These are phyloP conservation scores for Bothrops jararaca DNA, from an alignment of 2,113 vertebrate genomes.

Conservation along the genomic window DNA sequence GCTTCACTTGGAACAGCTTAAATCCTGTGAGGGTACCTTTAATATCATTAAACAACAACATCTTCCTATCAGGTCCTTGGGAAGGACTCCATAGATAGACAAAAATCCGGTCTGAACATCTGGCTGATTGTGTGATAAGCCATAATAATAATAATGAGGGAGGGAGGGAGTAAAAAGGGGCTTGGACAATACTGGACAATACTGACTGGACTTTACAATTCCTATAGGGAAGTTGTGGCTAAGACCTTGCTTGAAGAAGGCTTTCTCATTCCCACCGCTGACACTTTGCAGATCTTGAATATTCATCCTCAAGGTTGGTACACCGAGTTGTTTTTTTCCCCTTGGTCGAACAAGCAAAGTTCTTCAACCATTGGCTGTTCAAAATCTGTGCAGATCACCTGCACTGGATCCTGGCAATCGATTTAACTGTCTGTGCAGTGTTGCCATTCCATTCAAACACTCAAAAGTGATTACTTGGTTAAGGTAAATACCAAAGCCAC, in stretches of 20 bases:
- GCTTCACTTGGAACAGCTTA: background rate
- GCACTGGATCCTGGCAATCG: background rate
- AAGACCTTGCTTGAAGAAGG: conserved; percentile 85
- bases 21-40: background rate
- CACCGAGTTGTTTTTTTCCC: background rate
- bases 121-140: background rate
- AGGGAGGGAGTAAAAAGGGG: background rate
- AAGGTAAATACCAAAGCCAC: background rate
- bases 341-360: background rate
- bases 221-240: conserved; percentile 70
- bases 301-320: conserved; percentile 76
- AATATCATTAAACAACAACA: background rate
- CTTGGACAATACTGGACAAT: background rate
- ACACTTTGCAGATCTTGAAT: conserved; percentile 82
- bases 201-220: conserved; percentile 34
- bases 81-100: background rate
- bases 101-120: background rate
- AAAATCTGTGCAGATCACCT: background rate
- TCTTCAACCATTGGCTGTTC: background rate
- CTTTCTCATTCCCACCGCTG: conserved; percentile 85
- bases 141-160: background rate
- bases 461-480: background rate
- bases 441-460: background rate
- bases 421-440: background rate
- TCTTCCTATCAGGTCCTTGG: background rate